Evolutionary conservation across 2,113 vertebrate species (phyloP), one percentile per base, ranked within the genome.

Genomic region (Nannospalax galili): DNA sequence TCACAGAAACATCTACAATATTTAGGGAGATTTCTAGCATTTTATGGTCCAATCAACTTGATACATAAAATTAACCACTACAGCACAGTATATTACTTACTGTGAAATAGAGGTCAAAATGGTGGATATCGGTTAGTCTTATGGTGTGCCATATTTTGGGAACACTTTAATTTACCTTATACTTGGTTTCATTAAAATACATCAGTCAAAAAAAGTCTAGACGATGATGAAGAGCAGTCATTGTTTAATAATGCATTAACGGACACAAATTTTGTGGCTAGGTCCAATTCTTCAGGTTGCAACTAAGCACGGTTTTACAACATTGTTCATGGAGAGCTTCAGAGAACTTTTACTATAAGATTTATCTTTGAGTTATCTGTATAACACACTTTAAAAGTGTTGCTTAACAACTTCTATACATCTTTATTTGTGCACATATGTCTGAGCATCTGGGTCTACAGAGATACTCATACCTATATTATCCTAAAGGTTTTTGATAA

Each of bases 401-500:
- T 95, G 65, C 20, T 86, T 88, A 92, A 64, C 40, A 89, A 69
- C 28, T 42, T 85, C 37, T 70, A 28, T 72, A 17, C 0, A 24
- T 78, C 58, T 92, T 65, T 81, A 45, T 92, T 67, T 92, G 67
- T 70, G 93, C 58, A 30, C 37, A 67, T 80, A 19, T 73, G 37
- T 80, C 86, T 88, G 1, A 85, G 64, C 42, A 87, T 79, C 73
- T 95, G 82, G n/a, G 52, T 80, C 40, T 70, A 5, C 37, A 32
- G 28, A 90, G 65, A 87, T 64, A 84, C 30, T 84, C 35, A 86
- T 30, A 75, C 35, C 85, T 28, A 70, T 0, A 0, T n/a, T 93
- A 84, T 96, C 58, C 20, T 91, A 89, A 93, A 94, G 69, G n/a
- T 19, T 78, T 95, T 93, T 40, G 77, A 77, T 95, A 95, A 78